Evolutionary conservation across 53 echinoderm and acorn worm genomes (phyloP), one percentile per base, ranked within the genome.

Genomic region (Patiria pectinifera): DNA sequence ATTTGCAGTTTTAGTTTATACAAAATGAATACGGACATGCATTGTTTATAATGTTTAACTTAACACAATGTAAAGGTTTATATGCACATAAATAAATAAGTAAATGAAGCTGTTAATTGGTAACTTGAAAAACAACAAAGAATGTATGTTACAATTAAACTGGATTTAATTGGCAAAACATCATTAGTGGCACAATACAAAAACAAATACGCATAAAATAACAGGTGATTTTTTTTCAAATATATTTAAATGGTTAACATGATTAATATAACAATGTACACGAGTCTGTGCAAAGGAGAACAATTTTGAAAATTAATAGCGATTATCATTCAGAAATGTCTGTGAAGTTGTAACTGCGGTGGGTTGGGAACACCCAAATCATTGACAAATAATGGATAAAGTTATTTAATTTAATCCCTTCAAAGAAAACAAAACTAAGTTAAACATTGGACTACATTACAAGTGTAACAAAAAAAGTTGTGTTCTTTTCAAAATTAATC

Each of bases 71-170:
- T 62, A 85, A 45, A 70, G 25, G 45, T 45, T 60, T 60, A 80
- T 62, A 48, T 85, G 69, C 69, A 85, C 85, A 85, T 43, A 85
- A 85, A 85, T 85, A 85, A 85, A 85, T 85, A 85, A 80, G 8
- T 43, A 21, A 71, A 66, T 66, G 14, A 84, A 69, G 62, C n/a
- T n/a, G 45, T 9, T 18, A 24, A 63, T 69, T 85, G 26, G 8
- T 70, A 85, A 85, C 23, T 18, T 66, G 18, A 69, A 63, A 26
- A 71, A 45, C 59, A 84, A 84, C 61, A 62, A 59, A 35, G 35
- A 35, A 35, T 84, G 85, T 69, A 69, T 48, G 35, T 69, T 66
- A 45, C 47, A 85, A 69, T 62, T 85, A 43, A 85, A 15, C 7
- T 85, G 45, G 45, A 19, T 85, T 69, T 63, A 45, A 69, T 47